Conservation (phyloP, 2,113 vertebrate genomes). For the Trinectes maculatus region DNA sequence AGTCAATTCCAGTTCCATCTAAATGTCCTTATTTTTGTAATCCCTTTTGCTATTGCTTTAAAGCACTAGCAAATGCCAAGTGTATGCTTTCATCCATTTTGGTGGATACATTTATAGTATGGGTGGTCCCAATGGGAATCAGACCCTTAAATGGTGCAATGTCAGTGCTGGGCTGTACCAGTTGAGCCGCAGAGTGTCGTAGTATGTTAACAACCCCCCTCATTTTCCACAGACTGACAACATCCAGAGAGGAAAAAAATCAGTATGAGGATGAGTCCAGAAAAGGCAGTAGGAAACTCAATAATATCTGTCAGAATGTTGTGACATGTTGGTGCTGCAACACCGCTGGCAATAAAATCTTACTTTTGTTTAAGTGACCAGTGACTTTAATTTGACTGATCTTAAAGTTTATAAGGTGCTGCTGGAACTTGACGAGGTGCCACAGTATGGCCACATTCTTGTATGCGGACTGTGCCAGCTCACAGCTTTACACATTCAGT, state of each 20-base stretch:
- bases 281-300: constrained; percentile 65
- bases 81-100: constrained; percentile 43
- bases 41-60: constrained; percentile 2
- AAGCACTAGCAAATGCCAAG: constrained; percentile 24
- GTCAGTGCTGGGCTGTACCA: constrained; percentile 60
- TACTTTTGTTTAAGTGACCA: constrained; percentile 46
- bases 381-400: constrained; percentile 51
- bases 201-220: constrained; percentile 43
- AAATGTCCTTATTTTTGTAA: constrained; percentile 10
- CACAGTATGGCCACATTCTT: neutral
- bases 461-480: neutral
- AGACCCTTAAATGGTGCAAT: constrained; percentile 74
- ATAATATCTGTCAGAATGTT: constrained; percentile 61
- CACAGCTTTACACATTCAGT: neutral
- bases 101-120: constrained; percentile 64
- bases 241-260: constrained; percentile 19
- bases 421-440: constrained; percentile 34
- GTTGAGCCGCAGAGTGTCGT: constrained; percentile 27
- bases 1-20: neutral
- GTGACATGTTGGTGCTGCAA: constrained; percentile 53
- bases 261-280: constrained; percentile 47
- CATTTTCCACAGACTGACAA: constrained; percentile 51
- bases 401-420: constrained; percentile 35
- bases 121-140: constrained; percentile 65
- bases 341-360: constrained; percentile 37